A percentile compares a stretch with the other conserved stretches of the same genome.
phyloP scores from a whole-genome alignment of 2,797 vertebrate species.

The Epinephelus malabaricus region DNA sequence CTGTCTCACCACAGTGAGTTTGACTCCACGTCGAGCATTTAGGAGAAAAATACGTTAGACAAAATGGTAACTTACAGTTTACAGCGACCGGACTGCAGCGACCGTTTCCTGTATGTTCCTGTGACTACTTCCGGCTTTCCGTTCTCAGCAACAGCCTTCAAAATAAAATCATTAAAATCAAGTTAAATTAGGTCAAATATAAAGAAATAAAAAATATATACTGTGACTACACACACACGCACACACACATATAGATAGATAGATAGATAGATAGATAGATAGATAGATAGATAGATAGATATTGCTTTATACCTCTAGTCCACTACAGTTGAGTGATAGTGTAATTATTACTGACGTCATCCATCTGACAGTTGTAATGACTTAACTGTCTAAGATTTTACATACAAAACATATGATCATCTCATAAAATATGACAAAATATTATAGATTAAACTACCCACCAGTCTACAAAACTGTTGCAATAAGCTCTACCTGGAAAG shows the following conservation, averaged over 20 bases:
- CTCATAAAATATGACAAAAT: too few species aligned
- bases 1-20: fast-evolving
- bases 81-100: background rate
- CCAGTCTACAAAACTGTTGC: too few species aligned
- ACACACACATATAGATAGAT: too few species aligned
- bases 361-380: too few species aligned
- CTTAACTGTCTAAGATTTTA: too few species aligned
- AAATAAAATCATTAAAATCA: conserved; percentile 66
- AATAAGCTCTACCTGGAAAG: too few species aligned
- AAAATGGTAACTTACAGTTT: conserved; percentile 64
- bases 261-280: too few species aligned
- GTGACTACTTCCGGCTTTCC: conserved; percentile 46
- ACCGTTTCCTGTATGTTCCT: conserved; percentile 60
- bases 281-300: too few species aligned
- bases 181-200: background rate
- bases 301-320: too few species aligned
- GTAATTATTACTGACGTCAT: background rate
- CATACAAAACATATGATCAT: too few species aligned
- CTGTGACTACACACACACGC: too few species aligned
- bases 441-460: too few species aligned
- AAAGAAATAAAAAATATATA: background rate
- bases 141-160: conserved; percentile 45
- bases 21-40: fast-evolving
- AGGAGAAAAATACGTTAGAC: background rate
- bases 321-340: background rate